Percentiles rank a stretch among this genome's conserved stretches.
Evolutionary conservation across 2,113 vertebrate genomes (phyloP).

Genomic region (Mesoclemmys tuberculata): DNA sequence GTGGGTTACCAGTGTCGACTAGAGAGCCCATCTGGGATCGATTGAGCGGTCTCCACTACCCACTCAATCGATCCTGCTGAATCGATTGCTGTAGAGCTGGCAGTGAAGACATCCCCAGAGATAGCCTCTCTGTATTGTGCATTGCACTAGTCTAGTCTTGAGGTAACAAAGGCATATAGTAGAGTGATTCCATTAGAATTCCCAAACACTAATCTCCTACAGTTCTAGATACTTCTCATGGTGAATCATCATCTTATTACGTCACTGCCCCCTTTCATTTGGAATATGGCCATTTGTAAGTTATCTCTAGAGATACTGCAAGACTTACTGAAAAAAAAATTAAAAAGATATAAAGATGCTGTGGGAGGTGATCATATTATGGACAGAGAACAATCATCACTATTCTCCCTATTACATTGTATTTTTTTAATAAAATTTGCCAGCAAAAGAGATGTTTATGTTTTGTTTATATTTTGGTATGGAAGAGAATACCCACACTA

Average conservation of each 20-base stretch:
- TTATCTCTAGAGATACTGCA: not conserved
- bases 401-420: not conserved
- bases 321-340: not conserved
- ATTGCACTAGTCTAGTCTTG: not conserved
- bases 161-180: not conserved
- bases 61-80: too few relatives aligned
- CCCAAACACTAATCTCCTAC: not conserved
- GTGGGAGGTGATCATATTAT: not conserved
- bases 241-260: not conserved
- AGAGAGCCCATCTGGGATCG: too few relatives aligned
- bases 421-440: not conserved
- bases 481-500: not conserved
- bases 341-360: not conserved
- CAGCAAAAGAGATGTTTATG: not conserved
- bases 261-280: not conserved
- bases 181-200: not conserved
- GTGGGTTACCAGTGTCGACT: too few relatives aligned
- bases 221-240: not conserved
- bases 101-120: too few relatives aligned
- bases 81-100: too few relatives aligned
- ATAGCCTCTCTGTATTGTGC: not conserved
- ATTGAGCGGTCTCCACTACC: too few relatives aligned
- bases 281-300: not conserved
- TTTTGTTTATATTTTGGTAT: not conserved
- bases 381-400: not conserved